Percentiles rank a stretch among this genome's conserved stretches.
Conservation (phyloP, 2,888 invertebrate species). For the Petrolisthes manimaculis region DNA sequence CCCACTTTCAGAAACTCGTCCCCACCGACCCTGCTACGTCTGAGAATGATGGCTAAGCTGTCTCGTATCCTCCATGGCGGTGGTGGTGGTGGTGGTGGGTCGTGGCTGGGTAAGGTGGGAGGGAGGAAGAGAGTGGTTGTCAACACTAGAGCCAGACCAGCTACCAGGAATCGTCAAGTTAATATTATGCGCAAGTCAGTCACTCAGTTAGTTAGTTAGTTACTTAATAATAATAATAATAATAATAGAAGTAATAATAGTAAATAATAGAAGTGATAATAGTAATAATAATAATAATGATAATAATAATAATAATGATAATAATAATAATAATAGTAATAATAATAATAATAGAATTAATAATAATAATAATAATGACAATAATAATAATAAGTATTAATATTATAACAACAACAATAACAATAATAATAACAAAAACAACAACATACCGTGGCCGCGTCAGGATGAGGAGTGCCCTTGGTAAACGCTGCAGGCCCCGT, state of each 20-base stretch:
- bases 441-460: too few species aligned
- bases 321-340: slow-evolving; percentile 25
- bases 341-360: too few species aligned
- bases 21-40: slow-evolving; percentile 15
- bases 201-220: too few species aligned
- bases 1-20: slow-evolving; percentile 8
- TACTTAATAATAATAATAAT: too few species aligned
- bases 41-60: slow-evolving; percentile 37
- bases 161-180: slow-evolving; percentile 11
- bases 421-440: slow-evolving; percentile 13
- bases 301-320: neutral
- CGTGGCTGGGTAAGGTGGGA: neutral
- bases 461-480: slow-evolving; percentile 2
- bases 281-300: neutral
- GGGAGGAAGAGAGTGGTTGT: slow-evolving; percentile 15
- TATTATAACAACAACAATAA: slow-evolving; percentile 13
- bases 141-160: neutral
- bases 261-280: neutral
- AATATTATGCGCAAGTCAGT: slow-evolving; percentile 48
- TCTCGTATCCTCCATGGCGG: slow-evolving; percentile 24
- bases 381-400: neutral
- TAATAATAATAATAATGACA: too few species aligned
- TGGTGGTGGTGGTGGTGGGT: neutral
- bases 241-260: too few species aligned
- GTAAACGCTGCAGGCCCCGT: neutral